A percentile compares a stretch with the other conserved stretches of the same genome.
These are phyloP conservation scores for Cettia cetti DNA, from an alignment of 2,113 vertebrate genomes.

Conservation along the genomic window DNA sequence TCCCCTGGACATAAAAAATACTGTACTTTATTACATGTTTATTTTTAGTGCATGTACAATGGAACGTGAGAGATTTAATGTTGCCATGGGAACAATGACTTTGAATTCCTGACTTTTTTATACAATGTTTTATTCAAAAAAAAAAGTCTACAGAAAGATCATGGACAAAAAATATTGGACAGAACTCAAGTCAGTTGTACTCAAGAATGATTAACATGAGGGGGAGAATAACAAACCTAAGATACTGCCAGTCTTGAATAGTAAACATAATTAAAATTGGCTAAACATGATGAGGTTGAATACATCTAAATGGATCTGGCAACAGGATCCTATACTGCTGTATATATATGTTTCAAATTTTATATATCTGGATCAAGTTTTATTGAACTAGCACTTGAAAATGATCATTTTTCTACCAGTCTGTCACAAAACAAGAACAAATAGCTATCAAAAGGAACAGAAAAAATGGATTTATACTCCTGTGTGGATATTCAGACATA, in stretches of 20 bases:
- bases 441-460: not conserved
- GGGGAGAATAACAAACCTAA: not conserved
- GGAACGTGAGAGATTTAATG: conserved; percentile 27
- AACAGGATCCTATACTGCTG: not conserved
- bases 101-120: conserved; percentile 28
- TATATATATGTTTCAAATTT: not conserved
- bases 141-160: not conserved
- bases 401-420: not conserved
- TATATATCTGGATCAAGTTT: not conserved
- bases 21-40: conserved; percentile 36
- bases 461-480: not conserved
- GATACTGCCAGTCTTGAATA: not conserved
- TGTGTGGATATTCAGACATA: not conserved
- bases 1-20: not conserved
- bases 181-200: not conserved
- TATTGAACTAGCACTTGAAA: not conserved
- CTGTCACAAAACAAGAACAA: not conserved
- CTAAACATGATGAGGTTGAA: not conserved
- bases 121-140: not conserved
- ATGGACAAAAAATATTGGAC: not conserved
- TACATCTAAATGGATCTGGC: not conserved
- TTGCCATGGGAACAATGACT: conserved; percentile 57
- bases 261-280: not conserved
- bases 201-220: not conserved
- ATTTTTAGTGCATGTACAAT: conserved; percentile 53